These are phyloP conservation scores for Agrochola macilenta DNA, from an alignment of 2,888 invertebrate genomes.

Conservation along the genomic window DNA sequence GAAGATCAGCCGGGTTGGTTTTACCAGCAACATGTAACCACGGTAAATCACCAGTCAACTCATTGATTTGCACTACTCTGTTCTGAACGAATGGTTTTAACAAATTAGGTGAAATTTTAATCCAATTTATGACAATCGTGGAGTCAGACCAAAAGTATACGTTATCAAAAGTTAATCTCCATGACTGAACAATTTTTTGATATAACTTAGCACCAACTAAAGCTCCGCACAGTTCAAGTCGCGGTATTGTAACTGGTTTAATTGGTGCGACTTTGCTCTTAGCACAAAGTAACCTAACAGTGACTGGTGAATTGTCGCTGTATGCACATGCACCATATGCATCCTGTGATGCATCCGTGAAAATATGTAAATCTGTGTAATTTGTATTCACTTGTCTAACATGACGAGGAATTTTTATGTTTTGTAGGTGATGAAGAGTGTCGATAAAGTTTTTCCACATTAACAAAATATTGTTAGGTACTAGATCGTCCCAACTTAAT, in stretches of 20 bases:
- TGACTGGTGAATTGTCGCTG: no score
- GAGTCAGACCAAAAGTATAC: background rate
- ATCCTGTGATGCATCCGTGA: constrained; percentile 8
- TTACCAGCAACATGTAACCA: constrained; percentile 23
- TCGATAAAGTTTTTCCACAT: constrained; percentile 8
- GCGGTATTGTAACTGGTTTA: no score
- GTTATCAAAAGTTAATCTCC: no score
- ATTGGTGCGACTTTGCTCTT: no score
- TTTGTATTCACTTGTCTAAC: background rate
- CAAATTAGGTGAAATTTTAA: constrained; percentile 18
- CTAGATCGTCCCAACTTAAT: background rate
- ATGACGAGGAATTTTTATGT: constrained; percentile 15
- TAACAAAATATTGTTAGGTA: constrained; percentile 11
- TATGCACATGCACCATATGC: background rate
- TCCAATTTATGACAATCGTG: background rate
- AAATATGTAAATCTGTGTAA: constrained; percentile 19
- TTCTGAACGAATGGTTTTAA: background rate
- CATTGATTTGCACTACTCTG: constrained; percentile 1
- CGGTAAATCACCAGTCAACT: constrained; percentile 22
- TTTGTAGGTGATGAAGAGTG: constrained; percentile 1
- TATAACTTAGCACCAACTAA: background rate
- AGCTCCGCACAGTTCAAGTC: no score
- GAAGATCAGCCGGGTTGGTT: constrained; percentile 9
- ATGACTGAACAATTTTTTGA: background rate
- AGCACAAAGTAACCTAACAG: no score